Conservation (phyloP, 1,140 invertebrate species). For the Temnothorax nylanderi region DNA sequence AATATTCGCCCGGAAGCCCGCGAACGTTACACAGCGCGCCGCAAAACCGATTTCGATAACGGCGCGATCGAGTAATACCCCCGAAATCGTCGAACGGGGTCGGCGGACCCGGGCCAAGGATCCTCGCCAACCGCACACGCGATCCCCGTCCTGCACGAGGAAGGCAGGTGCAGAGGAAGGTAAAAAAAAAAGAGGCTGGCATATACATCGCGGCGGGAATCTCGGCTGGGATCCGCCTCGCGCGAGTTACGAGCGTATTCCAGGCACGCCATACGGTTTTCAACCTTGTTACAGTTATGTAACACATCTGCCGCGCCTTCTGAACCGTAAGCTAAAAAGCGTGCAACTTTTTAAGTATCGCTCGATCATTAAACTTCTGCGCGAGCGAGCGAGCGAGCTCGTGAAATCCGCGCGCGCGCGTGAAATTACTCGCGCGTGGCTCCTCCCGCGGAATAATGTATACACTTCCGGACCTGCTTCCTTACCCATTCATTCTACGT, state of each 20-base stretch:
- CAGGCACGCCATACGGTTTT: conserved; percentile 66
- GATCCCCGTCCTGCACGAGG: not conserved
- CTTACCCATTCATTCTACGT: conserved; percentile 74
- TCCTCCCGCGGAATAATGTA: conserved; percentile 52
- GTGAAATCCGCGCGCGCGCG: conserved; percentile 61
- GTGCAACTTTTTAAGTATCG: conserved; percentile 70
- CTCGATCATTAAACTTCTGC: conserved; percentile 67
- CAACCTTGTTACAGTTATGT: conserved; percentile 71
- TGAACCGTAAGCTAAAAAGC: conserved; percentile 55
- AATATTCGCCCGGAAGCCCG: conserved; percentile 68
- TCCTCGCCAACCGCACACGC: conserved; percentile 29
- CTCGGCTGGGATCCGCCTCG: conserved; percentile 42
- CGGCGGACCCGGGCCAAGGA: not conserved
- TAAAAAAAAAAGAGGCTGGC: conserved; percentile 16
- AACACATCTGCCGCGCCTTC: conserved; percentile 61
- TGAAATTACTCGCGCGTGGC: conserved; percentile 61
- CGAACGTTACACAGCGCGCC: conserved; percentile 35
- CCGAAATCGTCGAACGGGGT: not conserved
- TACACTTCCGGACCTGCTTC: conserved; percentile 48
- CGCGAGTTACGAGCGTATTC: conserved; percentile 62
- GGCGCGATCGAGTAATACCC: conserved; percentile 55
- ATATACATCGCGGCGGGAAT: conserved; percentile 47
- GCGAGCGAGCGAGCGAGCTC: not conserved
- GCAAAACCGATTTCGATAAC: conserved; percentile 67
- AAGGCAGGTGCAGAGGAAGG: not conserved